Evolutionary conservation across 2,888 invertebrate species (phyloP), one percentile per base, ranked within the genome.

Genomic region (Stictocephala bisonia): DNA sequence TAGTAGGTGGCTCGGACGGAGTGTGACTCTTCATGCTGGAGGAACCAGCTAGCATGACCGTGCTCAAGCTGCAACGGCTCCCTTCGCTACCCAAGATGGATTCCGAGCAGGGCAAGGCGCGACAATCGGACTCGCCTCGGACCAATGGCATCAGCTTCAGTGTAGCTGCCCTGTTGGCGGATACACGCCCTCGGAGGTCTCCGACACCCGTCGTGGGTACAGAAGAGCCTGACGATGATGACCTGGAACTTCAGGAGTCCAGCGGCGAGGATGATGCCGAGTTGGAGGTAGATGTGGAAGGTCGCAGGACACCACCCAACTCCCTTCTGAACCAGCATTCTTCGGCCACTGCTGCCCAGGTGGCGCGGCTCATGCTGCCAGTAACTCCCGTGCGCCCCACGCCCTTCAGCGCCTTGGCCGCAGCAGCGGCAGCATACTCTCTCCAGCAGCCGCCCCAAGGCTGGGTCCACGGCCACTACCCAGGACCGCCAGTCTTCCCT

Each of bases 141-240:
- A 31, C 29, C 22, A 51, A 50, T 51, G 87, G 87, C 50, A 80
- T 86, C 71, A 88, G 87, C 80, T 96, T 96, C 86, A 93, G 95
- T 85, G 95, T 96, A 79, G 94, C 95, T 4, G 93, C 95, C 0
- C 88, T 95, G 77, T 85, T 96, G 78, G 91, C 94, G 15, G 95
- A 96, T 81, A 91, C 95, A 26, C 90, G 93, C 83, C 88, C 89
- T 1, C 86, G 85, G 72, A 69, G 75, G 31, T 72, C 77, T 20
- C 75, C 79, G 2, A 73, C 76, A 7, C 77, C 79, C 4, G 72
- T 69, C 6, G 68, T 71, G 29, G 71, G 40, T 13, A 66, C 70
- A 24, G 71, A 69, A 27, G 51, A 73, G 24, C 70, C 56, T 9
- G 89, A 89, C 81, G 90, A 93, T 80, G 90, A 91, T 4, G 91